These are phyloP conservation scores for Brachyrhaphis roseni DNA, from an alignment of 2,797 vertebrate species.

Conservation along the genomic window DNA sequence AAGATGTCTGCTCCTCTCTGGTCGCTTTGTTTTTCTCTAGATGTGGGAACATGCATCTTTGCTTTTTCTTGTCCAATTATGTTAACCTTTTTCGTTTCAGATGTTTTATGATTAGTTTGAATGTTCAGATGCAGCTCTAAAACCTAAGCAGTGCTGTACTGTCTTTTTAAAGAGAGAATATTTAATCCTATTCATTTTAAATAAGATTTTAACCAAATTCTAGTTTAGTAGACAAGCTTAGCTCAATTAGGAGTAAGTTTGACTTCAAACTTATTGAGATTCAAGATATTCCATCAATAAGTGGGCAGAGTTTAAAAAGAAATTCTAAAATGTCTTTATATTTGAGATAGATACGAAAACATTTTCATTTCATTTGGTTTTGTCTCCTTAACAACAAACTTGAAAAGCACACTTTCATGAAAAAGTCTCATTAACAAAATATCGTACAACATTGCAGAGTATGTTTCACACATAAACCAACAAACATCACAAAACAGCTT, in stretches of 20 bases:
- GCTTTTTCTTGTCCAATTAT: neutral
- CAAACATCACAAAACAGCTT: constrained; percentile 33
- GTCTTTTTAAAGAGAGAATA: neutral
- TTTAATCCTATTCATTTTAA: neutral
- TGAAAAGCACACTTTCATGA: neutral
- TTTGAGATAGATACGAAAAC: neutral
- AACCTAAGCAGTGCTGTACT: neutral
- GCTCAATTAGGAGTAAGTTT: too few relatives aligned
- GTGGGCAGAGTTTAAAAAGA: neutral
- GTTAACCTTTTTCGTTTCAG: neutral
- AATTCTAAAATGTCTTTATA: neutral
- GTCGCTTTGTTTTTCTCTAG: neutral
- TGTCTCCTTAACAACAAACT: neutral
- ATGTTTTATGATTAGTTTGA: neutral
- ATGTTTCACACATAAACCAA: constrained; percentile 9
- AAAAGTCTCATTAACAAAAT: neutral
- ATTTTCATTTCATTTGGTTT: neutral
- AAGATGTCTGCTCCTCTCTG: neutral
- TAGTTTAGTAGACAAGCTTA: neutral
- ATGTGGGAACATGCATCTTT: neutral
- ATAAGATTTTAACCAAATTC: neutral
- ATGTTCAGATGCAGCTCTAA: neutral
- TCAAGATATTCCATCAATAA: neutral
- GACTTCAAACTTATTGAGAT: neutral
- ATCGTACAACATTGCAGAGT: constrained; percentile 9